Evolutionary conservation across 2,888 invertebrate genomes (phyloP).

Genomic region (Escarpia spicata): DNA sequence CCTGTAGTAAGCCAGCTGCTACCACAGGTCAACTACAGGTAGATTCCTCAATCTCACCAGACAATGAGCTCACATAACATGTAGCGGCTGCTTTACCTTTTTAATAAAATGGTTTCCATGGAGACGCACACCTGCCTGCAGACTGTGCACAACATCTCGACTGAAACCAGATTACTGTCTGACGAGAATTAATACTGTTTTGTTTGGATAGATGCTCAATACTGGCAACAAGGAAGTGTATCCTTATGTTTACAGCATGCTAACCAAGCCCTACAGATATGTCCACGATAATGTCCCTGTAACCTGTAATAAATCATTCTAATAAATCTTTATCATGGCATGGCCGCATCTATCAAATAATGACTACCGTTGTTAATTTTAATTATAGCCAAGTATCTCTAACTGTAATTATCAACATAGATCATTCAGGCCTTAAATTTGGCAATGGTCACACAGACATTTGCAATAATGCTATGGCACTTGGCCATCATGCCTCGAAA

Average conservation of each 20-base stretch:
- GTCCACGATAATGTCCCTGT: neutral
- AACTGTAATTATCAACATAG: neutral
- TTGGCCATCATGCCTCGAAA: no score
- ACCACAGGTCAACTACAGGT: neutral
- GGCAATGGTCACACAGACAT: no score
- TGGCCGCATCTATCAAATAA: neutral
- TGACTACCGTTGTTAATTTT: neutral
- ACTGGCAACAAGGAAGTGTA: neutral
- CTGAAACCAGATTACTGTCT: slow-evolving; percentile 1
- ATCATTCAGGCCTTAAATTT: neutral
- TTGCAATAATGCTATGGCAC: no score
- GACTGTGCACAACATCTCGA: neutral
- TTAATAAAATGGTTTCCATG: slow-evolving; percentile 5
- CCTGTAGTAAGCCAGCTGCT: neutral
- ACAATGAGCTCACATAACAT: neutral
- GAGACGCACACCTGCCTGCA: neutral
- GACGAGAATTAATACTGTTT: neutral
- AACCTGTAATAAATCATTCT: neutral
- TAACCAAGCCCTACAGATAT: neutral
- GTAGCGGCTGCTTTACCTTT: slow-evolving; percentile 1
- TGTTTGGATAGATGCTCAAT: neutral
- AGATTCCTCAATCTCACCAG: neutral
- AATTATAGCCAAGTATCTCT: neutral
- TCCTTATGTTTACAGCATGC: neutral
- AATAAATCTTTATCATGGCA: no score